Base-by-base conservation (phyloP, 2,113 vertebrate genomes). In the Trematocara marginatum region DNA sequence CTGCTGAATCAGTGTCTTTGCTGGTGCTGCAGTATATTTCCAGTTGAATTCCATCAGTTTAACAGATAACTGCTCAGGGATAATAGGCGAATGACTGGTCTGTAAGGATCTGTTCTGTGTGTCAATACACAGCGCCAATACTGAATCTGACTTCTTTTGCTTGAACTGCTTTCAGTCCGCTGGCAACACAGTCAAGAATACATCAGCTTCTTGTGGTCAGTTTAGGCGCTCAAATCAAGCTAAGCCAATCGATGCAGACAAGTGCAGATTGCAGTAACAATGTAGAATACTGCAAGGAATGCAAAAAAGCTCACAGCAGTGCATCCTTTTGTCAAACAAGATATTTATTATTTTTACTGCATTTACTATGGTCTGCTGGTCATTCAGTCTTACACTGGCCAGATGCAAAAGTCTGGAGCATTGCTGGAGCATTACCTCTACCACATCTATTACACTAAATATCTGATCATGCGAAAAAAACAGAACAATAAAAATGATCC, bases 1-100 rank as follows among this genome's bases (percentile, higher is more conserved):
- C 45, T 82, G 81, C 57, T 92, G 84, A 90, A 57, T 45, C 74
- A 45, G 51, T 82, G 66, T 38, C 54, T 59, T 81, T 82, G 15
- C 49, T 74, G 47, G 26, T 92, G 80, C 66, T 93, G 80, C 47
- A 78, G 40, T 91, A 66, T 66, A 7, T 79, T 90, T 83, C 89
- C 59, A 34, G 53, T n/a, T 61, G 31, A 54, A 61, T 29, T 13
- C 12, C 81, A 80, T 74, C 78, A 85, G 74, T 42, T 49, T 45
- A 74, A 38, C 54, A 52, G 6, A 13, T 74, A 10, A 82, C 38
- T 52, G 80, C 81, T 83, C 5, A 49, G 86, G 86, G 71, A 76
- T 7, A 51, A 20, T 13, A 66, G 11, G 9, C 4, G 10, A 54
- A 45, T 38, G 38, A 11, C 71, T 66, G 9, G 16, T 11, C 35